Conservation (phyloP, 2,797 vertebrate species). For the Thripadectes ignobilis region DNA sequence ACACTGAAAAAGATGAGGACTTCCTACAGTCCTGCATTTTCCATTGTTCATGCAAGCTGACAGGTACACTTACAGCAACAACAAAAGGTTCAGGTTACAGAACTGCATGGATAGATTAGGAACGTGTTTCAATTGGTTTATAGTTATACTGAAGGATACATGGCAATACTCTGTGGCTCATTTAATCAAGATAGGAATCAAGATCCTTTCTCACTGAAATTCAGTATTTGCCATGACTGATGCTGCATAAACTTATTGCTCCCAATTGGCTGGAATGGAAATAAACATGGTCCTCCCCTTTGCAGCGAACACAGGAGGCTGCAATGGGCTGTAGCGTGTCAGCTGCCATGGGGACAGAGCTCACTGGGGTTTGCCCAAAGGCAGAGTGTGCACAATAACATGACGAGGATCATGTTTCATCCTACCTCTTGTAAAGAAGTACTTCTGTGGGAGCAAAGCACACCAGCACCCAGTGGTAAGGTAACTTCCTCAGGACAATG, state of each 20-base stretch:
- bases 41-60: not conserved
- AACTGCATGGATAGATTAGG: not conserved
- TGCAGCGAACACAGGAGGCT: not conserved
- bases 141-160: not conserved
- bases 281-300: not conserved
- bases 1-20: not conserved
- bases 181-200: not conserved
- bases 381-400: rapidly evolving
- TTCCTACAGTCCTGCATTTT: not conserved
- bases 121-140: not conserved
- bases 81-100: not conserved
- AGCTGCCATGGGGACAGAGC: not conserved
- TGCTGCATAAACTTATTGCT: not conserved
- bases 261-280: not conserved
- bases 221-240: not conserved
- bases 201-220: not conserved
- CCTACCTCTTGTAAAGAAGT: not conserved
- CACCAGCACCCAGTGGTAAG: not conserved
- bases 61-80: not conserved
- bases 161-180: not conserved
- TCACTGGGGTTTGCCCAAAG: not conserved
- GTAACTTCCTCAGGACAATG: not conserved
- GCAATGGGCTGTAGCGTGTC: rapidly evolving
- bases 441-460: not conserved
- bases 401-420: not conserved